Evolutionary conservation across 2,797 vertebrate genomes (phyloP), one percentile per base, ranked within the genome.

Genomic region (Xenops minutus): DNA sequence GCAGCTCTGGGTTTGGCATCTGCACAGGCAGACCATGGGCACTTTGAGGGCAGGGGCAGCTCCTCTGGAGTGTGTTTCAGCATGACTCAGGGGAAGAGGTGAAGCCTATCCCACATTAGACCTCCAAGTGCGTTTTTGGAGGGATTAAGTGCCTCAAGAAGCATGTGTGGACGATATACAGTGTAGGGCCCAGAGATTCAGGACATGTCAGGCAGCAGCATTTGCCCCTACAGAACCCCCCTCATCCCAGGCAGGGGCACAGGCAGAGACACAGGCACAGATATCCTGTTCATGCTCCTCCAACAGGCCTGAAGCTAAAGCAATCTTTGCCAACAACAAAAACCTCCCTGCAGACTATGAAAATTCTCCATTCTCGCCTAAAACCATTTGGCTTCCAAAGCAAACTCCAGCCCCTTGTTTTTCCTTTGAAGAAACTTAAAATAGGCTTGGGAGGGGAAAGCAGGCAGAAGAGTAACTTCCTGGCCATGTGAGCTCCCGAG

Each of bases 21-120:
- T 1, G 24, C 24, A n/a, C 0, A 1, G 18, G 44, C 6, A 2
- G n/a, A 44, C 18, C 2, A 0, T 0, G 3, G 39, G 39, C 30
- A 4, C 44, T 44, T n/a, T n/a, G 2, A 46, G 51, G 64, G 64
- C 29, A 62, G 32, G 32, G 30, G 4, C 26, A 9, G 9, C 15
- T 32, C 58, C 74, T 41, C 32, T 11, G 54, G 7, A 58, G 11
- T 0, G 0, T 0, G 1, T 43, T 17, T 11, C 29, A 12, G 36
- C 13, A 16, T 1, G 0, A 15, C 15, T 18, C 3, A 1, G 9
- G 10, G 6, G 6, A 22, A 77, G 13, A 46, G 41, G 9, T 19
- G 66, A 81, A 74, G 51, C n/a, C 56, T 37, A 43, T 9, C 32
- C 15, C 27, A 4, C 2, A 14, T 5, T 5, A 37, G 14, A 30